Evolutionary conservation across 1,140 invertebrate genomes (phyloP), one percentile per base, ranked within the genome.

Genomic region (Acyrthosiphon pisum): DNA sequence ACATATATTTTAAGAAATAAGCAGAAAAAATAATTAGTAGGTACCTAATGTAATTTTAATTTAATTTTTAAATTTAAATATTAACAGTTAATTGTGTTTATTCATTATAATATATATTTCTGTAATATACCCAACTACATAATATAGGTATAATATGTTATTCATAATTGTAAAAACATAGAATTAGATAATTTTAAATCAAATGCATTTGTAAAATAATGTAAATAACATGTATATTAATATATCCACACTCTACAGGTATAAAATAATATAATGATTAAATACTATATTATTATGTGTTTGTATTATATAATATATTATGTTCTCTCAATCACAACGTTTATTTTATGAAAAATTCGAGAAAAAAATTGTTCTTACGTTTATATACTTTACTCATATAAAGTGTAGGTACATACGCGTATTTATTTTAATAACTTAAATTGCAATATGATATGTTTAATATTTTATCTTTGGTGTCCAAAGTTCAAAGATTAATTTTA

Each of bases 361-460:
- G 14, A 30, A 68, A 76, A n/a, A 76, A 76, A n/a, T 53, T 53
- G 22, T 76, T 76, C 30, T 18, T n/a, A 76, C 60, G 11, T 14
- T 18, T 76, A n/a, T n/a, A n/a, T 76, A n/a, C n/a, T n/a, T n/a
- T 76, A 7, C 30, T n/a, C 26, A 14, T 68, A 6, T 30, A n/a
- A 68, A 14, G 60, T n/a, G 30, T n/a, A n/a, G n/a, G n/a, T 76
- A 6, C 60, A 50, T 22, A 14, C 9, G 23, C 53, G 7, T 56
- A 60, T n/a, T 76, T n/a, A 76, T 76, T 68, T n/a, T 76, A n/a
- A 76, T 76, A n/a, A 76, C 14, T 76, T n/a, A n/a, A 76, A 76
- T 76, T 76, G 18, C 30, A 41, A 41, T 41, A 18, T n/a, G 6
- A n/a, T 76, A 76, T 76, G 41, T 41, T 41, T 41, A 60, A 30